Percentiles rank a stretch among this genome's conserved stretches.
Evolutionary conservation across 1,140 invertebrate species (phyloP).

Genomic region (Halictus rubicundus): DNA sequence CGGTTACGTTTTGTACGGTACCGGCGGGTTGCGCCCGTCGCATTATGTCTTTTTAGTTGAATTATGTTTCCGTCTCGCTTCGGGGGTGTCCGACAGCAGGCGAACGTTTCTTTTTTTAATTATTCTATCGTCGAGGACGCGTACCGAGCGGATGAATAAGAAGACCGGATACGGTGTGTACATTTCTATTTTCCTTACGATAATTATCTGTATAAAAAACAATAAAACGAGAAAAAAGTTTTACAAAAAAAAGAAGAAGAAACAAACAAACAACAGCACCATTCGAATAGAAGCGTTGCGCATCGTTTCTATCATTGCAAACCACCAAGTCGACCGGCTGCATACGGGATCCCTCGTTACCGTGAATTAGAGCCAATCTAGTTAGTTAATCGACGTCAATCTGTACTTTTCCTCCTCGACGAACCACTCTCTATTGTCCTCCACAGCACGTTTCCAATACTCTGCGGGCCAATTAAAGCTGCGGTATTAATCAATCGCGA

Average conservation of each 20-base stretch:
- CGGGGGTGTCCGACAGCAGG: not conserved
- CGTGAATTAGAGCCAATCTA: constrained; percentile 30
- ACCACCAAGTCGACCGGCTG: not conserved
- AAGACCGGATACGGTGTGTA: not conserved
- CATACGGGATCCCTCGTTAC: not conserved
- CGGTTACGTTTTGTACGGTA: constrained; percentile 28
- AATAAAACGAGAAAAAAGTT: not conserved
- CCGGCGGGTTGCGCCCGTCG: not conserved
- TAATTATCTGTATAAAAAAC: constrained; percentile 25
- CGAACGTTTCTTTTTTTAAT: no score
- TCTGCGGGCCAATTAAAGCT: constrained; percentile 64
- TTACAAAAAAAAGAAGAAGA: not conserved
- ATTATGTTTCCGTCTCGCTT: not conserved
- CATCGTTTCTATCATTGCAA: no score
- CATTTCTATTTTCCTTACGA: constrained; percentile 26
- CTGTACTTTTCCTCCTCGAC: constrained; percentile 82
- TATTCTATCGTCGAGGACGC: not conserved
- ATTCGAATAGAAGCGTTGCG: no score
- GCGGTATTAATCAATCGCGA: not conserved
- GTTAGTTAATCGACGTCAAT: constrained; percentile 43
- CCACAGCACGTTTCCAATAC: constrained; percentile 81
- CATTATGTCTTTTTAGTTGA: constrained; percentile 8
- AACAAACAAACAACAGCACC: no score
- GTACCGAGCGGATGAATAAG: not conserved
- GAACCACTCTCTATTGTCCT: constrained; percentile 82